Conservation (phyloP, 2,888 invertebrate species). For the Pterostichus madidus region DNA sequence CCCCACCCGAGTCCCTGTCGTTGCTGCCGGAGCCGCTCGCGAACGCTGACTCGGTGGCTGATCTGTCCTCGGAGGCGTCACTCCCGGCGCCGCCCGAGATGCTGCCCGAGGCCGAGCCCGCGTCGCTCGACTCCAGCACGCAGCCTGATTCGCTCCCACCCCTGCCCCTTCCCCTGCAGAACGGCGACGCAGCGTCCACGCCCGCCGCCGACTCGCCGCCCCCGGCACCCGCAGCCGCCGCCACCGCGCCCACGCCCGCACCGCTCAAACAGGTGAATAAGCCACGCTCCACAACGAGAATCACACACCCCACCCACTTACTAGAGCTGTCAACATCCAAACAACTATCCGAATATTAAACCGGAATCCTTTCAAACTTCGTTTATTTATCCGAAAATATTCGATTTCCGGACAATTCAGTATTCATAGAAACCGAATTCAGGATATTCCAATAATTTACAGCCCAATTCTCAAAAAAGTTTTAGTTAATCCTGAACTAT, state of each 20-base stretch:
- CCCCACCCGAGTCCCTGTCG: slow-evolving; percentile 60
- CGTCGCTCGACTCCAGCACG: slow-evolving; percentile 54
- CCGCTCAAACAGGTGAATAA: slow-evolving; percentile 79
- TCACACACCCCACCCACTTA: background rate
- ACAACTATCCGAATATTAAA: background rate
- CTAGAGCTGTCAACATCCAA: background rate
- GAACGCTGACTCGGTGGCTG: slow-evolving; percentile 76
- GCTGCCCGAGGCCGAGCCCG: slow-evolving; percentile 74
- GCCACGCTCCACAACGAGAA: background rate
- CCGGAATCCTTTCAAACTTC: too few species aligned
- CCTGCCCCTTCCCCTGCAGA: slow-evolving; percentile 71
- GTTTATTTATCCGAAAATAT: too few species aligned
- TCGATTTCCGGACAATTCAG: too few species aligned
- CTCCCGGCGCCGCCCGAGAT: slow-evolving; percentile 75
- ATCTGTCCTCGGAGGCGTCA: slow-evolving; percentile 74
- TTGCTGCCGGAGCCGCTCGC: slow-evolving; percentile 70
- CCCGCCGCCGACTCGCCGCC: slow-evolving; percentile 76
- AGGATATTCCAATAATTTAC: too few species aligned
- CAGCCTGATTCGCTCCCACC: slow-evolving; percentile 63
- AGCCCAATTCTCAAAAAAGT: too few species aligned
- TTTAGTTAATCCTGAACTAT: too few species aligned
- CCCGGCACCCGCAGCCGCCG: slow-evolving; percentile 78
- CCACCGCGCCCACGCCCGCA: slow-evolving; percentile 79
- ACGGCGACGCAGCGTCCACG: slow-evolving; percentile 76
- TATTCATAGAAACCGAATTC: too few species aligned